Conservation (phyloP, 2,113 vertebrate species). For the Hypocryptadius cinnamomeus region DNA sequence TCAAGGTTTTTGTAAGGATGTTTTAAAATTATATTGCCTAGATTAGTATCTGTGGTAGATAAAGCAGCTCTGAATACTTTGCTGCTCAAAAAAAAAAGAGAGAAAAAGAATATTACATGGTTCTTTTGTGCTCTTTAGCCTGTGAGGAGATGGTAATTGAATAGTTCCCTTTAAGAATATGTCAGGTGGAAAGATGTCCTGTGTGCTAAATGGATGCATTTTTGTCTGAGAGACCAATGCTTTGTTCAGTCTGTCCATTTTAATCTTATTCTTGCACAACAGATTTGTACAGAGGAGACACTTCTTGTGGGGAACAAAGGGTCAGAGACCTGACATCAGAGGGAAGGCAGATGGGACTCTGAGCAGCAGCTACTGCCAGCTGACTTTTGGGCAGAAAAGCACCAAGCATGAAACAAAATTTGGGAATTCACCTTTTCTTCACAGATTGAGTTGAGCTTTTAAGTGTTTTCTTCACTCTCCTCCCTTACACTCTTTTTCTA, state of each 20-base stretch:
- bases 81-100: constrained; percentile 20
- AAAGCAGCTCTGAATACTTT: constrained; percentile 47
- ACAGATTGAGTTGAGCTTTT: neutral
- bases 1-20: constrained; percentile 53
- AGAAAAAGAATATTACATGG: constrained; percentile 27
- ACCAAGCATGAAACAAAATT: neutral
- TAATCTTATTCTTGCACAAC: constrained; percentile 65
- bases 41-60: constrained; percentile 60
- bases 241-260: constrained; percentile 70
- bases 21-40: constrained; percentile 58
- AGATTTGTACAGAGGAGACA: constrained; percentile 38
- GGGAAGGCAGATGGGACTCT: neutral
- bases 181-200: constrained; percentile 66
- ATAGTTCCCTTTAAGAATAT: constrained; percentile 68
- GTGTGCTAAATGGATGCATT: constrained; percentile 68
- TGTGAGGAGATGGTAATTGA: constrained; percentile 63
- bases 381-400: neutral
- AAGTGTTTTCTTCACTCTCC: neutral
- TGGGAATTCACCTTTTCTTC: neutral
- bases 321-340: constrained; percentile 12
- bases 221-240: constrained; percentile 22
- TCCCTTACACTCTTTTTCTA: neutral
- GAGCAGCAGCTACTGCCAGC: neutral
- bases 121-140: constrained; percentile 59
- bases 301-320: constrained; percentile 20